Base-by-base conservation (phyloP, 2,113 vertebrate genomes). In the Carettochelys insculpta region DNA sequence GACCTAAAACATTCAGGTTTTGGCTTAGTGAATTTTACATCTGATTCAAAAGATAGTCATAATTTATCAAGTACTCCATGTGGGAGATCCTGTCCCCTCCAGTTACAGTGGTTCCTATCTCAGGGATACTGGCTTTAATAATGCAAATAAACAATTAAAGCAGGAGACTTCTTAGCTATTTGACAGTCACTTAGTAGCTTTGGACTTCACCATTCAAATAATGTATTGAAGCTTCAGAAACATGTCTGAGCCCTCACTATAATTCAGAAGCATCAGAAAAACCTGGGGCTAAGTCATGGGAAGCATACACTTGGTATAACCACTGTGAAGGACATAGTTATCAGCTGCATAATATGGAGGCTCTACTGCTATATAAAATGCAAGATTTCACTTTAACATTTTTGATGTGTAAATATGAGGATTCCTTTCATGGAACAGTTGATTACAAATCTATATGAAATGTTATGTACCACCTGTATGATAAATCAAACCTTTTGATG, bases 41-140 rank as follows among this genome's bases (percentile, higher is more conserved):
- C 96, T 53, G 95, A 93, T 80, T 93, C 94, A 82, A 61, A 86
- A 11, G 24, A 91, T 94, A 71, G 82, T 48, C 45, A 27, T 54
- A 82, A 90, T 86, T n/a, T 92, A 92, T 71, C 96, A 86, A 58
- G 12, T 56, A 84, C 20, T 53, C 77, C 87, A 93, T 56, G 85
- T 7, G 38, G 96, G 96, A 94, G 96, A 94, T 94, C 92, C 85
- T 51, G 95, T 73, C 95, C 96, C 96, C 94, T 95, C 94, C 96
- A 90, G 80, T 93, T 95, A 91, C 98, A 98, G 98, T 95, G 97
- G 97, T 97, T 98, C 98, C 97, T 98, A 97, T 98, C 98, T 98
- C 98, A 98, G 98, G 98, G 98, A 98, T 98, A 97, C 97, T 96
- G 97, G 97, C 98, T 97, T 98, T 97, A 92, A 92, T 82, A 93